Evolutionary conservation across 2,888 invertebrate species (phyloP), one percentile per base, ranked within the genome.

Genomic region (Aspidapion aeneum): DNA sequence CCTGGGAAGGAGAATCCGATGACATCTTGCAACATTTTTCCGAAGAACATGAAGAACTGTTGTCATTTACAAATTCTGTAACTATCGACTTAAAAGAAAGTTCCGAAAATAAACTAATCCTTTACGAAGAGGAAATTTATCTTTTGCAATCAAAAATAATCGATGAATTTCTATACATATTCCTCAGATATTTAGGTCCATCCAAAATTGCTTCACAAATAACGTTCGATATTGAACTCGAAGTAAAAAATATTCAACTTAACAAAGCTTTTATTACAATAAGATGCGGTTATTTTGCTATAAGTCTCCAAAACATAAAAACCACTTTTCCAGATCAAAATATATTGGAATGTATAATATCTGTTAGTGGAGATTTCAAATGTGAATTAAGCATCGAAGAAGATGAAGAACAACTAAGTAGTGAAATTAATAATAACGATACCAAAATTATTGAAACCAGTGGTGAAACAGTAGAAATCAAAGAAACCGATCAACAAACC

Each of bases 11-110:
- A 19, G 59, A 64, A 20, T 68, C 74, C 3, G 68, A 70, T 54
- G 73, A 76, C 56, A 75, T 76, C 54, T 66, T 71, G 19, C 71
- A 71, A n/a, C 76, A 76, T 62, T 76, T 76, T 63, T 70, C 69
- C 57, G 64, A 70, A 52, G 72, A 74, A 62, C 76, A 76, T 55
- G 73, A 74, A 57, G 70, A 73, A 22, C 65, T 76, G 3, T 59
- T 74, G 20, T 69, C 65, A 56, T 69, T 69, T 56, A 69, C 66
- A 50, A 71, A 73, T 57, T 65, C 65, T 1, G 63, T 74, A 5
- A 62, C 63, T 21, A 66, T 75, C 7, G 68, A 74, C 62, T 57
- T 74, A 7, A 60, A 63, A 16, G 65, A 63, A 1, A 17, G 56
- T n/a, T 71, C 73, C 2, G 75, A 75, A 68, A 75, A 75, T 60